A percentile compares a stretch with the other conserved stretches of the same genome.
Conservation (phyloP, 2,113 vertebrate genomes). For the Pheucticus melanocephalus region DNA sequence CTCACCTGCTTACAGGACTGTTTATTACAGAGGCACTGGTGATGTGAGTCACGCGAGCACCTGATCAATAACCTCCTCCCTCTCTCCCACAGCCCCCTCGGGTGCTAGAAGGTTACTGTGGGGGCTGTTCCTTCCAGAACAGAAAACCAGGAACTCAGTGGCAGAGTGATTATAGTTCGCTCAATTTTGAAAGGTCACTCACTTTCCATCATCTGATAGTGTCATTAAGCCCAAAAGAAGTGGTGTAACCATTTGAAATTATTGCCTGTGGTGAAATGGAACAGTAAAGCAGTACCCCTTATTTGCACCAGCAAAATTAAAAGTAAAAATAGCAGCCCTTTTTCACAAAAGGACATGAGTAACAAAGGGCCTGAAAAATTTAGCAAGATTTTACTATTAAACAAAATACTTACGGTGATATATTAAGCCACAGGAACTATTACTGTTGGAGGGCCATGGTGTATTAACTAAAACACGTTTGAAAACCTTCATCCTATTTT, state of each 20-base stretch:
- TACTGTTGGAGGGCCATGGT: neutral
- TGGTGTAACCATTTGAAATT: neutral
- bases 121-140: neutral
- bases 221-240: neutral
- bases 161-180: neutral
- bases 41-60: neutral
- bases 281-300: neutral
- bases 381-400: neutral
- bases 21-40: neutral
- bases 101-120: neutral
- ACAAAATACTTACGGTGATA: neutral
- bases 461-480: neutral
- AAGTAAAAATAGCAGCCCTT: neutral
- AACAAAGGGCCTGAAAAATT: neutral
- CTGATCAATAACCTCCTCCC: neutral
- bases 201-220: neutral
- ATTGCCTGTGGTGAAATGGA: constrained; percentile 29
- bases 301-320: constrained; percentile 5
- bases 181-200: constrained; percentile 17
- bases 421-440: neutral
- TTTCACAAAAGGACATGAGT: neutral
- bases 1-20: neutral
- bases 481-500: neutral
- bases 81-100: neutral
- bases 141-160: neutral